Evolutionary conservation across 2,797 vertebrate species (phyloP).

Genomic region (Pelobates cultripes): DNA sequence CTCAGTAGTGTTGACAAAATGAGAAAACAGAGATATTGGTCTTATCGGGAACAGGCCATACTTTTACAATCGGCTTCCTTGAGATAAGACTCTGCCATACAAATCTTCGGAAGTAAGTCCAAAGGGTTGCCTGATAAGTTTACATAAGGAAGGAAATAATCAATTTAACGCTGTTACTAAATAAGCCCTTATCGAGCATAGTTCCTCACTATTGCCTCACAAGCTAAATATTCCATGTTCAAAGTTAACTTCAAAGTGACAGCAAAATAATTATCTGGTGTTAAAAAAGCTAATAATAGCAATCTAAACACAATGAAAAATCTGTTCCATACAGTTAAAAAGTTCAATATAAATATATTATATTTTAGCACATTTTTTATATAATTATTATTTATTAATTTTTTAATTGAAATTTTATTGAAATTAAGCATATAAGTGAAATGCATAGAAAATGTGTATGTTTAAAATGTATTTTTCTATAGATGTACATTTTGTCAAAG

Average conservation of each 20-base stretch:
- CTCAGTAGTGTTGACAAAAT: constrained; percentile 36
- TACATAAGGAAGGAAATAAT: constrained; percentile 96
- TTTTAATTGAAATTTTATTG: too few relatives aligned
- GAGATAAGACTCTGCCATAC: constrained; percentile 81
- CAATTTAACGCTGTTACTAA: constrained; percentile 89
- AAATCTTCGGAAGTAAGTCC: constrained; percentile 83
- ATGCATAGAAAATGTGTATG: too few relatives aligned
- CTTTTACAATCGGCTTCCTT: constrained; percentile 81
- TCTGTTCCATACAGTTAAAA: too few relatives aligned
- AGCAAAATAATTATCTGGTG: constrained; percentile 60
- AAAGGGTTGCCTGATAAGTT: constrained; percentile 81
- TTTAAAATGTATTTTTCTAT: too few relatives aligned
- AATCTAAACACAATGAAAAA: too few relatives aligned
- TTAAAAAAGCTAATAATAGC: constrained; percentile 49
- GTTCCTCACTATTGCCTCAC: constrained; percentile 82
- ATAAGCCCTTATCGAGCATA: constrained; percentile 82
- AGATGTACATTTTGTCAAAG: too few relatives aligned
- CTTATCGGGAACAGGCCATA: constrained; percentile 74
- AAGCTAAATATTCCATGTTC: constrained; percentile 85
- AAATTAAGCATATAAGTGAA: too few relatives aligned
- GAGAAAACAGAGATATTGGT: constrained; percentile 61
- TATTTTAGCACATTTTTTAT: too few relatives aligned
- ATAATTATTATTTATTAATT: too few relatives aligned
- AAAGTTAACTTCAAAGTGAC: constrained; percentile 73
- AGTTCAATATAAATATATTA: too few relatives aligned